Evolutionary conservation across 2,888 invertebrate genomes (phyloP).

Genomic region (Spatulosminthurus flaviceps): DNA sequence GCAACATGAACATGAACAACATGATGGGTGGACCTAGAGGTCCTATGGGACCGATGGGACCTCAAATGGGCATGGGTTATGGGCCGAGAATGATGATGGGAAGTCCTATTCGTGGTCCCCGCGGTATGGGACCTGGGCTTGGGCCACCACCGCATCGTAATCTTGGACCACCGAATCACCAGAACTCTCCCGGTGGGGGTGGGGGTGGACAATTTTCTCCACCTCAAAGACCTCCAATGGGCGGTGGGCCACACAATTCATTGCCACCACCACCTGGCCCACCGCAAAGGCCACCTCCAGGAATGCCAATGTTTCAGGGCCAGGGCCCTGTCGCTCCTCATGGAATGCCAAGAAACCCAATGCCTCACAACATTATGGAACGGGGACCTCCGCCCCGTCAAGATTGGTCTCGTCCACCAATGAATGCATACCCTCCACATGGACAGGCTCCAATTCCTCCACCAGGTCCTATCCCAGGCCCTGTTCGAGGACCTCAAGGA

Average conservation of each 20-base stretch:
- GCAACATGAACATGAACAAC: constrained; percentile 53
- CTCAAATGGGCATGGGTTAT: constrained; percentile 56
- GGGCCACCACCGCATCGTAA: constrained; percentile 71
- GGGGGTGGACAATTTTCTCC: constrained; percentile 67
- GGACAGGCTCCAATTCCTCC: constrained; percentile 73
- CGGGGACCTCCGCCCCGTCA: constrained; percentile 73
- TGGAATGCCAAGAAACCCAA: constrained; percentile 65
- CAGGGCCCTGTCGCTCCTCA: constrained; percentile 63
- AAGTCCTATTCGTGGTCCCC: constrained; percentile 59
- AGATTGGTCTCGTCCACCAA: constrained; percentile 79
- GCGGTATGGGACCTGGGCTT: constrained; percentile 70
- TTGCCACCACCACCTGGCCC: constrained; percentile 63
- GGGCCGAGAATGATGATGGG: constrained; percentile 58
- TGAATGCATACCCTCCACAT: constrained; percentile 67
- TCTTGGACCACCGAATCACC: constrained; percentile 68
- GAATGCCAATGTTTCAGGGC: constrained; percentile 58
- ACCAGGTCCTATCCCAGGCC: constrained; percentile 68
- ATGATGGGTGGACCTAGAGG: constrained; percentile 60
- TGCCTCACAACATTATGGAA: constrained; percentile 63
- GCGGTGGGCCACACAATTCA: constrained; percentile 66
- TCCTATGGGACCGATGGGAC: constrained; percentile 66
- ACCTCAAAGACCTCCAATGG: constrained; percentile 69
- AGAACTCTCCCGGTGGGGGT: constrained; percentile 64
- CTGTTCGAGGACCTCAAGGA: constrained; percentile 63
- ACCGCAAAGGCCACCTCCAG: constrained; percentile 60